phyloP scores from a whole-genome alignment of 2,888 invertebrate species.

The Cephus nigrinus region DNA sequence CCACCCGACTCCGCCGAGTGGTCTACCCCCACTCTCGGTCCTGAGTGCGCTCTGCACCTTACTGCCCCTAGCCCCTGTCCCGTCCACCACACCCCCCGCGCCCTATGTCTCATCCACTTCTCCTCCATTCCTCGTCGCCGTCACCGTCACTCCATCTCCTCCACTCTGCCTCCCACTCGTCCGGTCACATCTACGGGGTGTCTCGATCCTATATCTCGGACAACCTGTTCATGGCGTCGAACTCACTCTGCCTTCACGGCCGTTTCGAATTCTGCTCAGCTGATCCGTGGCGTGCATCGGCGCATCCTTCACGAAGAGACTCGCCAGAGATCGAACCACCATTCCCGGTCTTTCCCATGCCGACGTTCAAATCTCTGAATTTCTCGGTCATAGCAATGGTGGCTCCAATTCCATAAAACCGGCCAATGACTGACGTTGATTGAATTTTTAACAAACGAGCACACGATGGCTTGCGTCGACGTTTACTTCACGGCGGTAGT shows the following conservation, averaged over 20 bases:
- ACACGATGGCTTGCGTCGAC: neutral
- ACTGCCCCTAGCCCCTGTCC: conserved; percentile 2
- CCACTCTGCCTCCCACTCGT: conserved; percentile 20
- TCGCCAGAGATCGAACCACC: neutral
- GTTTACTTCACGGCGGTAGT: neutral
- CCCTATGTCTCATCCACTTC: conserved; percentile 16
- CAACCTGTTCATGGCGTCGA: neutral
- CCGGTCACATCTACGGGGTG: conserved; percentile 11
- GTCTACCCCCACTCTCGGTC: neutral
- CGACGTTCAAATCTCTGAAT: neutral
- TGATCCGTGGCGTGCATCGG: neutral
- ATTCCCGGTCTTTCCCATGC: neutral
- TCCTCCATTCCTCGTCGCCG: conserved; percentile 32
- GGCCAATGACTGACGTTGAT: neutral
- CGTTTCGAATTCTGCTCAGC: neutral
- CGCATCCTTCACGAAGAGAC: neutral
- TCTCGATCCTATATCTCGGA: neutral
- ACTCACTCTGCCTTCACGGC: neutral
- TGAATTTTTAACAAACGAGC: neutral
- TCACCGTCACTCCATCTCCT: conserved; percentile 32
- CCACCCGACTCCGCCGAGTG: conserved; percentile 11
- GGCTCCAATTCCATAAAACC: neutral
- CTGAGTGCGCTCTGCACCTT: conserved; percentile 6
- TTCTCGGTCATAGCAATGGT: neutral
- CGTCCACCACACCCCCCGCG: conserved; percentile 17